Base-by-base conservation (phyloP, 2,888 invertebrate genomes). In the Andrena minutula region DNA sequence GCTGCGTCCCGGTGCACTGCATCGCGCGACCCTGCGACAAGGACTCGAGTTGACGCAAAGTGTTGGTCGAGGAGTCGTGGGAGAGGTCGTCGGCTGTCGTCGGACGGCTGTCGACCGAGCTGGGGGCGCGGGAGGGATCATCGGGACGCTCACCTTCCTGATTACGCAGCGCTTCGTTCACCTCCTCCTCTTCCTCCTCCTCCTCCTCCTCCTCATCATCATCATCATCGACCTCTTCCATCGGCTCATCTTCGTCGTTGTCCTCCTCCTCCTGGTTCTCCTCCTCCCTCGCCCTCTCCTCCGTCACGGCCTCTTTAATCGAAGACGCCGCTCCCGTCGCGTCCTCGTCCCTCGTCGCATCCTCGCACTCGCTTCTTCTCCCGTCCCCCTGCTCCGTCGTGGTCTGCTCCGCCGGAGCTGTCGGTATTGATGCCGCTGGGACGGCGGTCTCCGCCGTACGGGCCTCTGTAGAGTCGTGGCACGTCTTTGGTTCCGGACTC, bases 31-130 rank as follows among this genome's bases (percentile, higher is more conserved):
- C 97, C 93, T 97, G 96, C 64, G 97, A 97, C 90, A 97, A 95
- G 93, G 96, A 97, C 95, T 97, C 97, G 90, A 97, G 95, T 91
- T 97, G 96, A 90, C 97, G 95, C 85, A 97, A 94, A 69, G 97
- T 96, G 93, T 97, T 97, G 93, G 90, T 96, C 90, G 91, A 91
- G 92, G 94, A 93, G 92, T 93, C 93, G 93, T 95, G 94, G 83
- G 95, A 95, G 92, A 95, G 95, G 89, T 95, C 95, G 92, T 93
- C 93, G 91, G 91, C 93, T 92, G 92, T 92, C 88, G 95, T 95
- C 93, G 95, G 95, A 90, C 95, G 94, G 91, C 95, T 95, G 91
- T 94, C 95, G 85, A 95, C 94, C 84, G 95, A 95, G 93, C 95
- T 95, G 85, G 94, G 94, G 95, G 95, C 90, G 91, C 92, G 90